Evolutionary conservation across 1,140 invertebrate genomes (phyloP), one percentile per base, ranked within the genome.

Genomic region (Goniozus legneri): DNA sequence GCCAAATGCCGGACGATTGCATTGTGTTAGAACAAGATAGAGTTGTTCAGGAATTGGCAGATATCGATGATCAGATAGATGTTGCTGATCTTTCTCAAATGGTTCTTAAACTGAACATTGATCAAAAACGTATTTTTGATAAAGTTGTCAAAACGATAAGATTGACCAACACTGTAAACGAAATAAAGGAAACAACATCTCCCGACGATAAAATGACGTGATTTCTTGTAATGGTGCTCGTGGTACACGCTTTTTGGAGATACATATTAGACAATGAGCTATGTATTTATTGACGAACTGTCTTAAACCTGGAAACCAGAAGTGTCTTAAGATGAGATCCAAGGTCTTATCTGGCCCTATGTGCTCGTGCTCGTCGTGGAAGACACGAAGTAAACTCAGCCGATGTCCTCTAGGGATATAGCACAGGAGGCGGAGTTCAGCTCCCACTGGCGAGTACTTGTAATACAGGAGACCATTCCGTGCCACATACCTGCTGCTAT

Each of bases 31-130:
- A 21, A 42, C 21, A 24, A 3, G 46, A 2, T 8, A 24, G 20
- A 12, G 46, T 22, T 14, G 32, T 48, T 39, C 27, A 40, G 16
- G 49, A 56, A 34, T 44, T 43, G 14, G 10, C n/a, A 39, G 47
- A 50, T 30, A 33, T 47, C 20, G 24, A 40, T 22, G 36, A 47
- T 16, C 38, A 46, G 14, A 33, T 30, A 6, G 24, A 53, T 13
- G 21, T 19, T 32, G 18, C 8, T 8, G 34, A 40, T 30, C n/a
- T 61, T 2, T 7, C 44, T 13, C 12, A 50, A 44, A 50, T 56
- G 47, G 52, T 54, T 24, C 32, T n/a, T 8, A 21, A 54, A 30
- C 37, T 61, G 19, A 61, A 61, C 49, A 20, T 8, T 15, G 58
- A n/a, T n/a, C n/a, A n/a, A n/a, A n/a, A n/a, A n/a, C n/a, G n/a